These are phyloP conservation scores for Anoura caudifer DNA, from an alignment of 2,113 vertebrate genomes.

Conservation along the genomic window DNA sequence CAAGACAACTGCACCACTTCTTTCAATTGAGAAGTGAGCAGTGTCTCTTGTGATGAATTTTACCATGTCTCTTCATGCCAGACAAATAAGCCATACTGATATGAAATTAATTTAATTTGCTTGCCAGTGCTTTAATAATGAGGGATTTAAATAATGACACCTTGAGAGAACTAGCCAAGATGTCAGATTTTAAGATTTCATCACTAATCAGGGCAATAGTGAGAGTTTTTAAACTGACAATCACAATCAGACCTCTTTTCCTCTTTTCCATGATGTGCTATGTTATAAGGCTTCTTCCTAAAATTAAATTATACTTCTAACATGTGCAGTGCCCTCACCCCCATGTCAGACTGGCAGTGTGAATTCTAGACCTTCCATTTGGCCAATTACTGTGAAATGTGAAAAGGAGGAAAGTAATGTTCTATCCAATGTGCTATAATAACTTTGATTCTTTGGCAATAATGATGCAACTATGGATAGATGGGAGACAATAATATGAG, in stretches of 20 bases:
- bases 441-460: background rate
- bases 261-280: background rate
- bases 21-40: background rate
- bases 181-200: conserved; percentile 39
- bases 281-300: background rate
- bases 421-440: background rate
- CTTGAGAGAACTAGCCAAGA: conserved; percentile 7
- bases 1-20: background rate
- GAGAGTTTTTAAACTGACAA: background rate
- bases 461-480: background rate
- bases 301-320: background rate
- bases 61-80: background rate
- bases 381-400: background rate
- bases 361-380: conserved; percentile 13
- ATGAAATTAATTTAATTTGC: conserved; percentile 47
- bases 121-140: background rate
- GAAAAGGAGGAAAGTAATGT: background rate
- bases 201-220: background rate
- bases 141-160: conserved; percentile 51
- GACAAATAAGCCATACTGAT: background rate
- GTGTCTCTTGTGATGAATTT: conserved; percentile 30
- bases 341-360: background rate
- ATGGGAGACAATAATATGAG: background rate
- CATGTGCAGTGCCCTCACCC: background rate
- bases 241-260: background rate